A percentile compares a stretch with the other conserved stretches of the same genome.
phyloP scores from a whole-genome alignment of 2,888 invertebrate genomes.

The Xestobium rufovillosum region DNA sequence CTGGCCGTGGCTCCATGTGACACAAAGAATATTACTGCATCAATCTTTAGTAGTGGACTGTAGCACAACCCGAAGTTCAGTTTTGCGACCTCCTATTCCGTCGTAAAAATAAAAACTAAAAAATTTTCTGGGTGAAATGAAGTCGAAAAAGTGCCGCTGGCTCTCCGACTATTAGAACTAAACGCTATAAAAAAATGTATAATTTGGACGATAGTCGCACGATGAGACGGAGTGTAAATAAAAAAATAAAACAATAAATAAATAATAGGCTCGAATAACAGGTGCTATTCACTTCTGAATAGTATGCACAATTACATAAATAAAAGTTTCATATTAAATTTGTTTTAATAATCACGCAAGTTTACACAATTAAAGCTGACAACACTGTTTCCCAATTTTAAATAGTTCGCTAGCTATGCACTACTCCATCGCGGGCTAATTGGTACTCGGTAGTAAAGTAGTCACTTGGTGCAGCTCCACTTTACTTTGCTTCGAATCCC shows the following conservation, averaged over 20 bases:
- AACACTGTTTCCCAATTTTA: constrained; percentile 32
- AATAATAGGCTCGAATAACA: constrained; percentile 40
- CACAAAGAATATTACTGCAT: no score
- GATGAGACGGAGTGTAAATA: constrained; percentile 21
- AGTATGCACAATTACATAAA: constrained; percentile 29
- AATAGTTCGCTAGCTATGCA: no score
- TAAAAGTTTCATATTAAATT: constrained; percentile 28
- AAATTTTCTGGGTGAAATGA: no score
- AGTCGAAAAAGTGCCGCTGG: no score
- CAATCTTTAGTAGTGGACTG: no score
- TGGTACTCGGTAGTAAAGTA: constrained; percentile 29
- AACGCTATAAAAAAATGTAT: no score
- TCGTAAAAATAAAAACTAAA: no score
- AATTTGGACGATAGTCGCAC: constrained; percentile 32
- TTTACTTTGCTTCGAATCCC: constrained; percentile 25
- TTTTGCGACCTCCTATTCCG: no score
- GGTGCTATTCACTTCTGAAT: constrained; percentile 34
- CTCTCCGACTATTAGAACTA: no score
- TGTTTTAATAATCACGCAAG: constrained; percentile 23
- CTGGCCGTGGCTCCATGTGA: no score
- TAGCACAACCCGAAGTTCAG: no score
- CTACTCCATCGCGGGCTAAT: constrained; percentile 17
- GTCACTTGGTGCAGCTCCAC: constrained; percentile 36
- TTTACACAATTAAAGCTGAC: constrained; percentile 32
- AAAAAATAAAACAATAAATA: constrained; percentile 36